Evolutionary conservation across 2,888 invertebrate species (phyloP).

Genomic region (Disparrhopalites patrizii): DNA sequence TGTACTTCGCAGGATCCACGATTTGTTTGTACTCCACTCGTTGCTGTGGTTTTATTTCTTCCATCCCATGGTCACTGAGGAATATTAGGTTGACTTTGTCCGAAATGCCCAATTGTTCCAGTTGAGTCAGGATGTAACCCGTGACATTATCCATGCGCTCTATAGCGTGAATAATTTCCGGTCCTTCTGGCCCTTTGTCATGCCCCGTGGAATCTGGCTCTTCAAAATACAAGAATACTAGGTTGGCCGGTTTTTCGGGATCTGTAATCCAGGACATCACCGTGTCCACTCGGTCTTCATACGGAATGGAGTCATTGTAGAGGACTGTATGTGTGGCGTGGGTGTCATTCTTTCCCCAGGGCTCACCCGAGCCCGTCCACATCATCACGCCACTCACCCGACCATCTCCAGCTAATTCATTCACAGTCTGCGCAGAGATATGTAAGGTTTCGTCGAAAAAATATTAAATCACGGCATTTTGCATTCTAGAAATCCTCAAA

Average conservation of each 20-base stretch:
- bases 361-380: slow-evolving; percentile 66
- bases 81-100: slow-evolving; percentile 63
- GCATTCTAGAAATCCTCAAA: background rate
- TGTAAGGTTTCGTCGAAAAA: background rate
- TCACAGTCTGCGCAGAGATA: slow-evolving; percentile 50
- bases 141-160: slow-evolving; percentile 53
- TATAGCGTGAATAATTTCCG: slow-evolving; percentile 50
- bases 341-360: slow-evolving; percentile 54
- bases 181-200: slow-evolving; percentile 57
- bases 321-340: slow-evolving; percentile 25
- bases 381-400: slow-evolving; percentile 62
- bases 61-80: slow-evolving; percentile 73
- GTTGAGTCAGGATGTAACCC: slow-evolving; percentile 56
- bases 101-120: slow-evolving; percentile 55
- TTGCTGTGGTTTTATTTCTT: slow-evolving; percentile 57
- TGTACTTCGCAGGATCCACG: no score
- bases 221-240: slow-evolving; percentile 65
- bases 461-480: background rate
- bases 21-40: no score
- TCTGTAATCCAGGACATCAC: slow-evolving; percentile 61
- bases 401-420: slow-evolving; percentile 56
- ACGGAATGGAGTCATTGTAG: slow-evolving; percentile 10
- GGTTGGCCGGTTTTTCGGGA: slow-evolving; percentile 60
- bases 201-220: slow-evolving; percentile 66
- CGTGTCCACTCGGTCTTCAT: slow-evolving; percentile 57